Evolutionary conservation across 2,888 invertebrate species (phyloP).

Genomic region (Sarcophaga caerulescens): DNA sequence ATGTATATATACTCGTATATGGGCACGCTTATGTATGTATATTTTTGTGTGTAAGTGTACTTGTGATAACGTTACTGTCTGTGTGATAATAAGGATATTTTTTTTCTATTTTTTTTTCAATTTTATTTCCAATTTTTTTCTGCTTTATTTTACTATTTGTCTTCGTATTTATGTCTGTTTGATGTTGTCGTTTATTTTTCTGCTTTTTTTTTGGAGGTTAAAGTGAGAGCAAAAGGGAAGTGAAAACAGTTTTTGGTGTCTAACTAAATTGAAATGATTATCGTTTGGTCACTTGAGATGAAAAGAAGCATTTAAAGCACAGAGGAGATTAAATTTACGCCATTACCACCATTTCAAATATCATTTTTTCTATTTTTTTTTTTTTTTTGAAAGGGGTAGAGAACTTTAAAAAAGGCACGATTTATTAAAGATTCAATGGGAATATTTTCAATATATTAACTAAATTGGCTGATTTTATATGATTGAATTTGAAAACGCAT

Average conservation of each 20-base stretch:
- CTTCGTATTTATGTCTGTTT: slow-evolving; percentile 54
- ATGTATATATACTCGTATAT: too few relatives aligned
- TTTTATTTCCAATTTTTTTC: slow-evolving; percentile 23
- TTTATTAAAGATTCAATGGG: too few relatives aligned
- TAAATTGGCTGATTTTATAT: too few relatives aligned
- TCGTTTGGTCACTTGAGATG: slow-evolving; percentile 68
- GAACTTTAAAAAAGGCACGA: too few relatives aligned
- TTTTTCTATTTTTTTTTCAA: slow-evolving; percentile 24
- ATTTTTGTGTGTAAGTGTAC: slow-evolving; percentile 14
- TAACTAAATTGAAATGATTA: slow-evolving; percentile 71
- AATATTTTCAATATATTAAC: too few relatives aligned
- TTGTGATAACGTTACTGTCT: slow-evolving; percentile 67
- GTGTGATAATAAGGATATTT: slow-evolving; percentile 56
- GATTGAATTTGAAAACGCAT: too few relatives aligned
- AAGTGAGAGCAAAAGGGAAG: slow-evolving; percentile 16
- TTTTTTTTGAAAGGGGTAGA: too few relatives aligned
- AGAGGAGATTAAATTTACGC: slow-evolving; percentile 40
- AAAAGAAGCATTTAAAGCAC: slow-evolving; percentile 47
- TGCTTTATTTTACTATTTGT: slow-evolving; percentile 34
- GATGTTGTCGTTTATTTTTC: slow-evolving; percentile 70
- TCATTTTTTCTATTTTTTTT: too few relatives aligned
- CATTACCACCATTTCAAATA: not conserved
- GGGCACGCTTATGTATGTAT: not conserved
- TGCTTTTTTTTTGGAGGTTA: slow-evolving; percentile 10
- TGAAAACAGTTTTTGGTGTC: slow-evolving; percentile 65